Evolutionary conservation across 2,113 vertebrate species (phyloP), one percentile per base, ranked within the genome.

Genomic region (Okapia johnstoni): DNA sequence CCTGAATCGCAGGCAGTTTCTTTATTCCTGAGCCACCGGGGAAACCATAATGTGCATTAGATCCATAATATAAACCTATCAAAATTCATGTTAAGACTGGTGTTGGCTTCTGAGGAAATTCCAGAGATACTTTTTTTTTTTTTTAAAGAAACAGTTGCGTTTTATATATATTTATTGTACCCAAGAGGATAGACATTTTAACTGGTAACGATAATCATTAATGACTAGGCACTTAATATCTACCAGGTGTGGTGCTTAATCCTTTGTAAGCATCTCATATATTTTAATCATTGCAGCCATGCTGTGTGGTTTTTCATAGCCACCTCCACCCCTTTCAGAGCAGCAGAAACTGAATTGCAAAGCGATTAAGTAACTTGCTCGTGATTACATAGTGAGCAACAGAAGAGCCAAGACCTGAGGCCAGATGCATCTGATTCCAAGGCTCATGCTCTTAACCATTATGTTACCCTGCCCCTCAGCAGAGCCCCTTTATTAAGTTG

Each of bases 341-440:
- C 63, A 84, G 3, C 79, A 93, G 79, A 95, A 90, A 90, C 10
- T 25, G 28, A 95, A 52, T 90, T 93, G 81, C 77, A 28, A 26
- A 93, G 76, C 48, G 86, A 90, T 90, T 96, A 81, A 90, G 60
- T 93, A 90, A 90, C 40, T 60, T 97, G 48, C 50, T 96, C 30
- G 5, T 58, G 86, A 83, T 90, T 90, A 48, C 61, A 33, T 46
- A 81, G 77, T 81, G 46, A 94, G 21, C 63, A 66, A 28, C 26
- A 66, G 79, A 88, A 87, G 43, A 83, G 80, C 73, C 36, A 60
- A 73, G 86, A 73, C 40, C 58, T 66, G 28, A 87, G 17, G 61
- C 61, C 63, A 93, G 54, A 81, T 80, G 26, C 40, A 2, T 70
- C 88, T 73, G 52, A 92, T 61, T 92, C 92, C 60, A 80, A n/a